Conservation (phyloP, 2,113 vertebrate genomes). For the Tamias sibiricus region DNA sequence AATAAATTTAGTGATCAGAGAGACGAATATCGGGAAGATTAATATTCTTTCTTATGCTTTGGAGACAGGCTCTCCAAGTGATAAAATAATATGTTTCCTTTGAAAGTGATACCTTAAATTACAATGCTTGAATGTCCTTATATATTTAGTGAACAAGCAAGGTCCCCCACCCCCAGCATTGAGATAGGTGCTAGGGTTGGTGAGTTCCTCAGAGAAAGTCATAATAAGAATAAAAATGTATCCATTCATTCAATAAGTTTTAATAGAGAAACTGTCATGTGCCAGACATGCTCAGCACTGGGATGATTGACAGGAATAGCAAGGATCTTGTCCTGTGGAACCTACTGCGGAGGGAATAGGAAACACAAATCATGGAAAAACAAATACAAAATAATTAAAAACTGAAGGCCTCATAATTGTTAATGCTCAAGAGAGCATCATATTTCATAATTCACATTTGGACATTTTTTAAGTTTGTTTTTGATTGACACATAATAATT, state of each 20-base stretch:
- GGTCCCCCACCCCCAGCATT: not conserved
- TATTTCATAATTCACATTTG: not conserved
- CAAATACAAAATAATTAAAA: not conserved
- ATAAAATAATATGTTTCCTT: constrained; percentile 65
- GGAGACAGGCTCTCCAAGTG: constrained; percentile 44
- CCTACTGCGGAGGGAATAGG: not conserved
- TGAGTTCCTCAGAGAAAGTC: not conserved
- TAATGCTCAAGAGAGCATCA: not conserved
- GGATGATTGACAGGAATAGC: not conserved
- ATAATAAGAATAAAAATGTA: not conserved
- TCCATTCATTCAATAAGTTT: not conserved
- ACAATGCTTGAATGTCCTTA: not conserved
- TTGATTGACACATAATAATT: not conserved
- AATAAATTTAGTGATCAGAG: constrained; percentile 75
- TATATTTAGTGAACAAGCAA: not conserved
- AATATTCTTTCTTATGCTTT: constrained; percentile 53
- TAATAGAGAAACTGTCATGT: not conserved
- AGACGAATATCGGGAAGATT: constrained; percentile 57
- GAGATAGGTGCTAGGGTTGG: not conserved
- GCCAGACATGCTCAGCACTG: not conserved
- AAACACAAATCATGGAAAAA: not conserved
- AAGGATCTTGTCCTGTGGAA: not conserved
- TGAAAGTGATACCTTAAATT: constrained; percentile 55
- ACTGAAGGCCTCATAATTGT: not conserved
- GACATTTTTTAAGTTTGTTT: not conserved